A percentile compares a stretch with the other conserved stretches of the same genome.
Evolutionary conservation across 1,140 invertebrate genomes (phyloP).

Genomic region (Leptoteleia sp.): DNA sequence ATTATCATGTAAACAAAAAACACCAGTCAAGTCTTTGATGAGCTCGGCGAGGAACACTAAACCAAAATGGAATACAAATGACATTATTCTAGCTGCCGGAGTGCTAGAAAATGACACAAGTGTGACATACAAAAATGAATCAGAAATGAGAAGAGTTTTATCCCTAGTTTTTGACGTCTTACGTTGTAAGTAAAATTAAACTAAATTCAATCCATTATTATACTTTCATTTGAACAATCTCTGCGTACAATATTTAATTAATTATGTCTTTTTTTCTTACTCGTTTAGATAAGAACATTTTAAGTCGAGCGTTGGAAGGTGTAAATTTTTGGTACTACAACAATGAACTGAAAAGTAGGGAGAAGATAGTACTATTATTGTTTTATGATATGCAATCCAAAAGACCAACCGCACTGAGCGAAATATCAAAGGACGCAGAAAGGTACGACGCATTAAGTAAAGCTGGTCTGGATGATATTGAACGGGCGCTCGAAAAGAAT

Average conservation of each 20-base stretch:
- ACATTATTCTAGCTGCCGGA: conserved; percentile 70
- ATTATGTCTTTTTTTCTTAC: too few species aligned
- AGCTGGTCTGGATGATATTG: conserved; percentile 81
- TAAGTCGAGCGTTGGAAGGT: conserved; percentile 85
- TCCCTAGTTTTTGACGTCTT: conserved; percentile 90
- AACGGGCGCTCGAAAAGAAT: conserved; percentile 83
- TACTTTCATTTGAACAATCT: too few species aligned
- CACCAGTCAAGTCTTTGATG: conserved; percentile 1
- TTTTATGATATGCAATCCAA: conserved; percentile 84
- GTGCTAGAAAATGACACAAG: conserved; percentile 62
- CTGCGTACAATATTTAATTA: too few species aligned
- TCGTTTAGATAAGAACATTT: too few species aligned
- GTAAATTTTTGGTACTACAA: conserved; percentile 84
- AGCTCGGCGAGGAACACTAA: conserved; percentile 42
- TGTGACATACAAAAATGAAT: conserved; percentile 82
- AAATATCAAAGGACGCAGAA: conserved; percentile 70
- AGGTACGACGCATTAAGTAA: conserved; percentile 78
- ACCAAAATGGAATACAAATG: conserved; percentile 73
- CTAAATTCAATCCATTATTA: too few species aligned
- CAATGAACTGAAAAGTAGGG: conserved; percentile 75
- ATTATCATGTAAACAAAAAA: conserved; percentile 46
- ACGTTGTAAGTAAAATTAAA: conserved; percentile 83
- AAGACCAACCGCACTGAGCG: conserved; percentile 80
- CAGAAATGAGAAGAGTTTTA: conserved; percentile 89
- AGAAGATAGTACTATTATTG: conserved; percentile 83